Percentiles rank a stretch among this genome's conserved stretches.
phyloP scores from a whole-genome alignment of 2,113 vertebrate species.

The Illadopsis cleaveri region DNA sequence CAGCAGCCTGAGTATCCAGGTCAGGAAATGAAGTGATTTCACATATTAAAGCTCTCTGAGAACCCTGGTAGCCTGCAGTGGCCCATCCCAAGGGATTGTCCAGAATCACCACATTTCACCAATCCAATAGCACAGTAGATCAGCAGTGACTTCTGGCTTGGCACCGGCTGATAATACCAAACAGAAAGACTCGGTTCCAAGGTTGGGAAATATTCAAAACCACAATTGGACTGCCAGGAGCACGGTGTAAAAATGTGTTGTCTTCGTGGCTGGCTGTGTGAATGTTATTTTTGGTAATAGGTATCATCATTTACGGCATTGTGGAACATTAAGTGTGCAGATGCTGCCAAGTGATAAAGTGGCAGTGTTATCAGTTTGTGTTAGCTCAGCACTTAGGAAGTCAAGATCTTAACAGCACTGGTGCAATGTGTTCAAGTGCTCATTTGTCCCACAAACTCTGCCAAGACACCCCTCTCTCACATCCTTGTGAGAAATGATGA shows the following conservation, averaged over 20 bases:
- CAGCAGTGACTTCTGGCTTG: not conserved
- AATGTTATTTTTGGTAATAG: not conserved
- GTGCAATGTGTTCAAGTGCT: not conserved
- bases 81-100: not conserved
- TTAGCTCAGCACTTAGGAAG: not conserved
- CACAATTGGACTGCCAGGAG: not conserved
- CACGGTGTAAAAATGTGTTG: not conserved
- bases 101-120: not conserved
- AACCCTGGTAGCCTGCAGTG: not conserved
- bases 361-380: not conserved
- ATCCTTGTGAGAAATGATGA: not conserved
- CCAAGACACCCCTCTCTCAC: not conserved
- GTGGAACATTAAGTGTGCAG: not conserved
- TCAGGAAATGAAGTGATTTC: constrained; percentile 24
- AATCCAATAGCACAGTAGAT: not conserved
- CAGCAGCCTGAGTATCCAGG: not conserved
- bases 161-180: not conserved
- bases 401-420: not conserved
- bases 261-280: not conserved
- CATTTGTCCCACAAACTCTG: not conserved
- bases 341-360: not conserved
- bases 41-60: not conserved
- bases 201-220: not conserved
- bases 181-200: not conserved
- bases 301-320: not conserved